Evolutionary conservation across 2,888 invertebrate genomes (phyloP), one percentile per base, ranked within the genome.

Genomic region (Eurytoma californica): DNA sequence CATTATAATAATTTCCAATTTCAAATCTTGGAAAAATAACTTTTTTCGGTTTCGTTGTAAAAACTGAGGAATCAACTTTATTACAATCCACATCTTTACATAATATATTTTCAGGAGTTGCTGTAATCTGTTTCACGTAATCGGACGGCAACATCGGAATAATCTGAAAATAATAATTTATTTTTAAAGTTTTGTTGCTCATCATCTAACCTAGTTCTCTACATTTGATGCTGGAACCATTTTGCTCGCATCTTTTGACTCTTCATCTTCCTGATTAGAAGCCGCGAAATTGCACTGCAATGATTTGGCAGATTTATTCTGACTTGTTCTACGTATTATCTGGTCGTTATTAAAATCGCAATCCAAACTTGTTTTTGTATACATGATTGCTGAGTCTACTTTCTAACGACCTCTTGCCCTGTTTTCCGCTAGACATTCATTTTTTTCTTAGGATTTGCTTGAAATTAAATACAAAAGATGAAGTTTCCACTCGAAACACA

Each of bases 1-100:
- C 14, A n/a, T 13, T 89, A 78, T 93, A 91, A 82, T 88, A 90
- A 24, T 91, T 91, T 61, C 93, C 92, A 3, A 91, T 90, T 77
- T 91, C 89, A 86, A 91, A 94, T 86, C 93, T 93, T 89, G 94
- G 94, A 83, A 93, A 94, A 30, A 94, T 88, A 1, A 94, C 85
- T 24, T 93, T 85, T 83, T 88, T 91, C 0, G 94, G 94, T 18
- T 90, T 89, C 0, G 85, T 67, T 20, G 83, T 82, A 55, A 88
- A 87, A 24, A 57, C 66, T 13, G 51, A 24, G 18, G 68, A 69
- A 30, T 82, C 51, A 0, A 4, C 55, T 5, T 58, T 20, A 49
- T 79, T 30, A 9, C 20, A 20, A 13, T 51, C 72, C 0, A 53
- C 30, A 49, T 60, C 13, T 5, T 81, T 77, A 14, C 58, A 53